A percentile compares a stretch with the other conserved stretches of the same genome.
These are phyloP conservation scores for Semaprochilodus insignis DNA, from an alignment of 2,797 vertebrate genomes.

Conservation along the genomic window DNA sequence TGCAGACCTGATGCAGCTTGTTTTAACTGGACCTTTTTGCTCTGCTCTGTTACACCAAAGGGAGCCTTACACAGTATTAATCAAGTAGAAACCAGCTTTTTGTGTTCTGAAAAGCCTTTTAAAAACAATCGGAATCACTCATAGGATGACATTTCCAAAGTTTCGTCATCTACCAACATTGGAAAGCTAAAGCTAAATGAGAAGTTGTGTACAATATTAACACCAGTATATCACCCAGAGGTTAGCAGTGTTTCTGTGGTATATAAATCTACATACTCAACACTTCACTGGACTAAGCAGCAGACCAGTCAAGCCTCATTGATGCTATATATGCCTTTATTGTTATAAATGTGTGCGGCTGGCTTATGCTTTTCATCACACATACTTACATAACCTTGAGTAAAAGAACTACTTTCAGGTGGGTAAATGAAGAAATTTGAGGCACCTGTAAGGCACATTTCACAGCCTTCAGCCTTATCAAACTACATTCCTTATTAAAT, in stretches of 20 bases:
- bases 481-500: too few relatives aligned
- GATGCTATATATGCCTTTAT: slow-evolving; percentile 20
- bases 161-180: background rate
- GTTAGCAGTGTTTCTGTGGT: slow-evolving; percentile 6
- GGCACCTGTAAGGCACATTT: background rate
- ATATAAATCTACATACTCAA: slow-evolving; percentile 8
- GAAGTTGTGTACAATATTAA: background rate
- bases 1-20: too few relatives aligned
- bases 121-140: too few relatives aligned
- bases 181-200: background rate
- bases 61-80: too few relatives aligned
- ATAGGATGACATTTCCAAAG: background rate
- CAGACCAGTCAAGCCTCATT: slow-evolving; percentile 44
- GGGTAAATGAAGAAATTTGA: background rate
- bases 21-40: too few relatives aligned
- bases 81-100: too few relatives aligned
- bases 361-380: slow-evolving; percentile 23
- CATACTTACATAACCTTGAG: background rate
- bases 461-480: background rate
- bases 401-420: slow-evolving; percentile 4
- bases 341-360: slow-evolving; percentile 24
- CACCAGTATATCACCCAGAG: background rate
- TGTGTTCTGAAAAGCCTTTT: too few relatives aligned
- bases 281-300: slow-evolving; percentile 34
- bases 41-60: too few relatives aligned